phyloP scores from a whole-genome alignment of 2,113 vertebrate genomes.

The Gobius niger region DNA sequence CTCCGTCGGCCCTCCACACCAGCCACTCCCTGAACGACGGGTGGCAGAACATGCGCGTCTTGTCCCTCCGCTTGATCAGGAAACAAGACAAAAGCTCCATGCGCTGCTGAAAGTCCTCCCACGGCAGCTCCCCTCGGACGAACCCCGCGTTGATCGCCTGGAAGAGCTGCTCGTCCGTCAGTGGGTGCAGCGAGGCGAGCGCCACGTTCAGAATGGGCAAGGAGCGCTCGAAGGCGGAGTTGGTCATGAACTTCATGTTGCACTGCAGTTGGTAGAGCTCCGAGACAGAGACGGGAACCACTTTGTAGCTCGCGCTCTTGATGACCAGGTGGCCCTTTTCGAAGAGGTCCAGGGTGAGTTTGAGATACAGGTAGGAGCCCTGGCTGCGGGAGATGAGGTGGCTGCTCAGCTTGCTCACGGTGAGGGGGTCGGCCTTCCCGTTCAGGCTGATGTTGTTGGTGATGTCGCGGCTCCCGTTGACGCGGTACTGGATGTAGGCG shows the following conservation, averaged over 20 bases:
- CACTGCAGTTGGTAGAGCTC: slow-evolving; percentile 98
- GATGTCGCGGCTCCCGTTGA: slow-evolving; percentile 89
- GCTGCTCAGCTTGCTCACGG: slow-evolving; percentile 89
- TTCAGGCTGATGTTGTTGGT: slow-evolving; percentile 94
- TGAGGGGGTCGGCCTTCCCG: slow-evolving; percentile 87
- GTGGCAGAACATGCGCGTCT: slow-evolving; percentile 98
- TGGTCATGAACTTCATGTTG: slow-evolving; percentile 97
- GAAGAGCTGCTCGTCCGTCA: slow-evolving; percentile 98
- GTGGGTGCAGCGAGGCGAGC: slow-evolving; percentile 91
- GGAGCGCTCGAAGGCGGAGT: slow-evolving; percentile 90
- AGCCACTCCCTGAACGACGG: slow-evolving; percentile 98
- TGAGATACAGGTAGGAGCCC: slow-evolving; percentile 96
- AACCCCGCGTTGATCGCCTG: slow-evolving; percentile 89
- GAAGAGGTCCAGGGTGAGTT: slow-evolving; percentile 95
- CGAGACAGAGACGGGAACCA: slow-evolving; percentile 92
- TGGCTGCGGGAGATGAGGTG: slow-evolving; percentile 93
- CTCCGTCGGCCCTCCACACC: slow-evolving; percentile 93
- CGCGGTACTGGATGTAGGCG: slow-evolving; percentile 90
- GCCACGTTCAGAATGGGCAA: slow-evolving; percentile 90
- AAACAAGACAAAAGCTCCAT: slow-evolving; percentile 93
- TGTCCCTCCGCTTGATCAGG: slow-evolving; percentile 91
- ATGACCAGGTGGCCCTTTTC: slow-evolving; percentile 94
- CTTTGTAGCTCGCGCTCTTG: slow-evolving; percentile 97
- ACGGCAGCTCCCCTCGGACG: slow-evolving; percentile 82
- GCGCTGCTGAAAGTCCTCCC: slow-evolving; percentile 95